phyloP scores from a whole-genome alignment of 2,888 invertebrate genomes.

The Notodonta ziczac region DNA sequence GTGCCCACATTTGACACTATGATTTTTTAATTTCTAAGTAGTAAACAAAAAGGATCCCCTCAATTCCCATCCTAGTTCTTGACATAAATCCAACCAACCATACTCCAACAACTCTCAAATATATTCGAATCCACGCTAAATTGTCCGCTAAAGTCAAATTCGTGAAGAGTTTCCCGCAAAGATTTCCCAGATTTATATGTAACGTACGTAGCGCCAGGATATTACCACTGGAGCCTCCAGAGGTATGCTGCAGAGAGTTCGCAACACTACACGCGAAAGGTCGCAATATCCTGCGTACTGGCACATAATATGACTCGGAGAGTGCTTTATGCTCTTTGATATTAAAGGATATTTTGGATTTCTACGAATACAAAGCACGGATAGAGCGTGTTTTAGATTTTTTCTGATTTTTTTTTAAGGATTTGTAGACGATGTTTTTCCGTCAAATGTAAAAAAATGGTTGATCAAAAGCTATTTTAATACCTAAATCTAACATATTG shows the following conservation, averaged over 20 bases:
- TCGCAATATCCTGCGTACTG: constrained; percentile 22
- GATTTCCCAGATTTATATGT: constrained; percentile 28
- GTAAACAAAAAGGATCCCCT: too few species aligned
- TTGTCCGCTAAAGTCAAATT: constrained; percentile 3
- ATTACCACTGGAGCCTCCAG: constrained; percentile 46
- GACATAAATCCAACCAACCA: neutral
- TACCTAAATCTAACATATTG: too few species aligned
- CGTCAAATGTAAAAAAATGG: too few species aligned
- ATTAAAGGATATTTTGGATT: constrained; percentile 22
- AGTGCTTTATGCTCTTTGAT: constrained; percentile 20
- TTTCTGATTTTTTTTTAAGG: too few species aligned
- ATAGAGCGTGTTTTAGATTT: too few species aligned
- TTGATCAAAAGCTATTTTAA: too few species aligned
- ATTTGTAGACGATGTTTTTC: too few species aligned
- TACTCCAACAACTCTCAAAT: too few species aligned
- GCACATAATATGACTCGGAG: constrained; percentile 11
- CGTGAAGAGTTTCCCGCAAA: constrained; percentile 5
- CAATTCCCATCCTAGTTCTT: too few species aligned
- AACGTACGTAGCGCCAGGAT: constrained; percentile 31
- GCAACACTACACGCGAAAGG: constrained; percentile 18
- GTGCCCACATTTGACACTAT: too few species aligned
- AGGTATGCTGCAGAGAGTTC: constrained; percentile 20
- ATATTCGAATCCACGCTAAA: neutral
- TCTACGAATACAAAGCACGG: constrained; percentile 11
- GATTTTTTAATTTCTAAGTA: too few species aligned